Evolutionary conservation across 2,888 invertebrate species (phyloP).

Genomic region (Plebejus argus): DNA sequence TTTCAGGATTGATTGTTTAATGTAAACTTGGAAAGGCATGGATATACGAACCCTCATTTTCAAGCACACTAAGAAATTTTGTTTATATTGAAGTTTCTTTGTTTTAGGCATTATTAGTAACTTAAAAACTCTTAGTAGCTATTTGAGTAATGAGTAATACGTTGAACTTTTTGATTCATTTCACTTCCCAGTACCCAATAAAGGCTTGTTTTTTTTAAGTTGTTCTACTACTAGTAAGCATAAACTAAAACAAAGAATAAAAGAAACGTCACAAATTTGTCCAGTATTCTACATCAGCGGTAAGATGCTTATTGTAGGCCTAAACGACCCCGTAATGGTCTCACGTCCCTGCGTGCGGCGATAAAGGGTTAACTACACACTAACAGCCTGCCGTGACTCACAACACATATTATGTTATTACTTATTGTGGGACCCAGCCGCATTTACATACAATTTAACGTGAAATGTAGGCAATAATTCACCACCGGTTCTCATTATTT

Average conservation of each 20-base stretch:
- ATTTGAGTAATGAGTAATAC: no score
- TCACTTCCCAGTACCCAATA: no score
- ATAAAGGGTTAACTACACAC: constrained; percentile 81
- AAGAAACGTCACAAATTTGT: not conserved
- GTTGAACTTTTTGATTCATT: no score
- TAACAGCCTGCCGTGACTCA: constrained; percentile 80
- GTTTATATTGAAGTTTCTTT: no score
- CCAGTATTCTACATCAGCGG: constrained; percentile 35
- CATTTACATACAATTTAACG: constrained; percentile 81
- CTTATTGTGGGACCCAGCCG: constrained; percentile 71
- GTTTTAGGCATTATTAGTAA: no score
- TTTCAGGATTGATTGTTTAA: no score
- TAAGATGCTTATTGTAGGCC: constrained; percentile 54
- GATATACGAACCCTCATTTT: no score
- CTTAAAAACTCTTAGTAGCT: no score
- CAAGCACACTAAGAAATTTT: no score
- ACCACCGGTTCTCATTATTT: constrained; percentile 73
- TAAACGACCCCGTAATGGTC: constrained; percentile 73
- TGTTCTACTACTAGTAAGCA: not conserved
- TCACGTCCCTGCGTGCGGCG: constrained; percentile 78
- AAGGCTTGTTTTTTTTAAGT: not conserved
- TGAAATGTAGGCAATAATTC: constrained; percentile 79
- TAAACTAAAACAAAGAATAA: not conserved
- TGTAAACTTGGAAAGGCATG: no score
- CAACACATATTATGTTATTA: constrained; percentile 79